Evolutionary conservation across 2,888 invertebrate species (phyloP).

Genomic region (Melipona beecheii): DNA sequence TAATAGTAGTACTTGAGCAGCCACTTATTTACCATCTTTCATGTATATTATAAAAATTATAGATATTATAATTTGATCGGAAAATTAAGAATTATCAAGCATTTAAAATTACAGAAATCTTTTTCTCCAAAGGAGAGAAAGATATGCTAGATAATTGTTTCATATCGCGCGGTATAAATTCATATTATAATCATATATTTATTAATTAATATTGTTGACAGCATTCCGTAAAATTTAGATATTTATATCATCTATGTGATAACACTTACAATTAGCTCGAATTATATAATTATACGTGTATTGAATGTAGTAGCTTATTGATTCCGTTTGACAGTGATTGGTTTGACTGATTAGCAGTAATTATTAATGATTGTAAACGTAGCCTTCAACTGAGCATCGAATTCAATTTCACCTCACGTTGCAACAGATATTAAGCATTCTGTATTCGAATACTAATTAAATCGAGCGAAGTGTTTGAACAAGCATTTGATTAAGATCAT

Average conservation of each 20-base stretch:
- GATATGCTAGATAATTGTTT: not conserved
- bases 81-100: no score
- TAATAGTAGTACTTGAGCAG: no score
- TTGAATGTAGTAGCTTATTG: constrained; percentile 45
- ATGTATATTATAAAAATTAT: no score
- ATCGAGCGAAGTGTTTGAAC: constrained; percentile 10
- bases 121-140: not conserved
- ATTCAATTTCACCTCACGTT: constrained; percentile 30
- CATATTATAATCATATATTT: not conserved
- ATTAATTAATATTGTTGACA: not conserved
- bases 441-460: constrained; percentile 39
- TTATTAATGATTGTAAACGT: constrained; percentile 35
- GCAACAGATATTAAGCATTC: constrained; percentile 42
- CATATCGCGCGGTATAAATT: not conserved
- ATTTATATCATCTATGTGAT: not conserved
- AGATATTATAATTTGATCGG: no score
- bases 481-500: constrained; percentile 22
- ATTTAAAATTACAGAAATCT: no score
- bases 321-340: constrained; percentile 53
- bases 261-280: constrained; percentile 7
- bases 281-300: constrained; percentile 39
- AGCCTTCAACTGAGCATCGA: constrained; percentile 15
- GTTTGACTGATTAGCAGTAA: constrained; percentile 36
- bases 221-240: not conserved
- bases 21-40: no score